Conservation (phyloP, 30 jellyfish, hydroid and myxozoan genomes). For the Rhopilema esculentum region DNA sequence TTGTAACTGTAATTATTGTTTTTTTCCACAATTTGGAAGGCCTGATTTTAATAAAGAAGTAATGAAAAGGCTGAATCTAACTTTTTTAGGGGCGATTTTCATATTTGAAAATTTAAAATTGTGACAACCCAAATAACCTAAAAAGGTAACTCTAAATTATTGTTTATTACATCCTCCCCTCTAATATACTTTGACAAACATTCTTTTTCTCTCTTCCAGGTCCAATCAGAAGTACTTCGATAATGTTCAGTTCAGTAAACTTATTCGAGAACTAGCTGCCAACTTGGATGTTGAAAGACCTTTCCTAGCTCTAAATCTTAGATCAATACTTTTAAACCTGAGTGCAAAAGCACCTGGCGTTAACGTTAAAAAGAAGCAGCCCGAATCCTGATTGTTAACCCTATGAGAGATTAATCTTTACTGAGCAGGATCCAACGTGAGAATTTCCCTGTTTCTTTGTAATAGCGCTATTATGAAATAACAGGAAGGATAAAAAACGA, state of each 20-base stretch:
- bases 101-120: no score
- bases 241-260: constrained; percentile 44
- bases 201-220: constrained; percentile 31
- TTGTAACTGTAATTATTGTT: no score
- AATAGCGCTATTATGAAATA: neutral
- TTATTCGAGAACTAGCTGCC: constrained; percentile 59
- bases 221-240: constrained; percentile 66
- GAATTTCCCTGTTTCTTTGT: neutral
- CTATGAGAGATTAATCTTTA: no score
- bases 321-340: constrained; percentile 68
- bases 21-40: no score
- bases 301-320: constrained; percentile 60
- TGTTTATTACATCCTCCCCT: no score
- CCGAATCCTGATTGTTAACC: neutral
- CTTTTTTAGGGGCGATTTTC: no score
- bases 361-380: neutral
- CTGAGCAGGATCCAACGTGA: neutral
- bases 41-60: no score
- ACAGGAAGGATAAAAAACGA: neutral
- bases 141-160: no score
- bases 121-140: no score
- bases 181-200: no score
- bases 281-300: constrained; percentile 47
- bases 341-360: constrained; percentile 45
- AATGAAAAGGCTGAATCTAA: no score